Percentiles rank a stretch among this genome's conserved stretches.
Evolutionary conservation across 2,113 vertebrate species (phyloP).

Genomic region (Phoxinus phoxinus): DNA sequence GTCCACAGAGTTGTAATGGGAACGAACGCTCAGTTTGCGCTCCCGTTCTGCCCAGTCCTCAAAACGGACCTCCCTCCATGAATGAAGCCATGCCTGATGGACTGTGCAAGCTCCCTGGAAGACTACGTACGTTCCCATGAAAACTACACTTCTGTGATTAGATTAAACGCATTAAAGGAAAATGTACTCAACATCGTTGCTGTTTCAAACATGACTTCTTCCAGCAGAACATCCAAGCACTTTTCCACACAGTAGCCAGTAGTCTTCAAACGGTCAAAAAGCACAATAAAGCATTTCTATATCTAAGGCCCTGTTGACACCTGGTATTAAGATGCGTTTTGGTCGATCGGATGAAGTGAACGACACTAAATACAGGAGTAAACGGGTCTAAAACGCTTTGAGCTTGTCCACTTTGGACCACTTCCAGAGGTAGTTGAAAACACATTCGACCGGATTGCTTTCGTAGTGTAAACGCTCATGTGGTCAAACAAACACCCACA

Average conservation of each 20-base stretch:
- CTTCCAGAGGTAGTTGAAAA: no score
- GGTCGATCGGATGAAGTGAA: no score
- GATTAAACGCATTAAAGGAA: neutral
- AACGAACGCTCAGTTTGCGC: neutral
- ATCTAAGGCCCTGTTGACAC: no score
- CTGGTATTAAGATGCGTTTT: no score
- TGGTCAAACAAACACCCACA: no score
- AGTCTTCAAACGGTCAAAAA: neutral
- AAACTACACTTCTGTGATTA: no score
- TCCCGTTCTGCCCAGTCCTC: conserved; percentile 23
- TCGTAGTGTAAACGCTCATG: no score
- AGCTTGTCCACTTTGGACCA: no score
- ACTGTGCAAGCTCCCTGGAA: conserved; percentile 83
- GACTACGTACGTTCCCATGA: conserved; percentile 78
- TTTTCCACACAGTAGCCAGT: neutral
- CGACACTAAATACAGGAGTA: no score
- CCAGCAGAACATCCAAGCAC: neutral
- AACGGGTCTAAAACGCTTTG: no score
- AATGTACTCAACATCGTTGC: neutral
- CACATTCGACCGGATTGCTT: no score
- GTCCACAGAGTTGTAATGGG: conserved; percentile 28
- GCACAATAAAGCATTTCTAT: neutral
- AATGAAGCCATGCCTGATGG: conserved; percentile 64
- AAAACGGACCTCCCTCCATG: conserved; percentile 8
- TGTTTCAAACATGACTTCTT: neutral